Evolutionary conservation across 2,113 vertebrate genomes (phyloP), one percentile per base, ranked within the genome.

Genomic region (Spermophilus dauricus): DNA sequence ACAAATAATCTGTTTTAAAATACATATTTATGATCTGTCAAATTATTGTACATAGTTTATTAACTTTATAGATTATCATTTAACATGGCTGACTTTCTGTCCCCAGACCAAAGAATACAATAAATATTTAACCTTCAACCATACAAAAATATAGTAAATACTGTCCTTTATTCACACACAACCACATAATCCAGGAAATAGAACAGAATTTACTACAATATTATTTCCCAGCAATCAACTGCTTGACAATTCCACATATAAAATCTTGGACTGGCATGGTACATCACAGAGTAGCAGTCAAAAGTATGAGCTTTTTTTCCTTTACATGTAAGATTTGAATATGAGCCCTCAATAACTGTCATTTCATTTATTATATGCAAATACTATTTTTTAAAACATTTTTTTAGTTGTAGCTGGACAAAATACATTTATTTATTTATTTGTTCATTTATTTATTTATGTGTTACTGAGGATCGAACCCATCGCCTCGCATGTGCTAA

Each of bases 1-100:
- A 89, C 30, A 96, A 87, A 76, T 8, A 84, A 95, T 32, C 39
- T 87, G 80, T 84, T 84, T 95, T 83, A 81, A 81, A 26, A 45
- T 26, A 45, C 12, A 34, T 42, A 91, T 70, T 56, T 91, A 26
- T 16, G 2, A n/a, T 28, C 26, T 12, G 51, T 42, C 24, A 69
- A 95, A 76, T 84, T 67, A 86, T 8, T 69, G 3, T 24, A 92
- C 28, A 69, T 4, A 75, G 16, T n/a, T 17, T 48, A 88, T 75
- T 91, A 86, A 94, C 24, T 92, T 92, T 37, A 83, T 3, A 86
- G 39, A 89, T 63, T 28, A 72, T 6, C 37, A 73, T 51, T 9
- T 61, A 61, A 61, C 42, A 51, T 51, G 48, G 48, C 20, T 72
- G 26, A 82, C 53, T 37, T 53, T 85, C 63, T 86, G 34, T 37